Evolutionary conservation across 2,888 invertebrate genomes (phyloP), one percentile per base, ranked within the genome.

Genomic region (Belgica antarctica): DNA sequence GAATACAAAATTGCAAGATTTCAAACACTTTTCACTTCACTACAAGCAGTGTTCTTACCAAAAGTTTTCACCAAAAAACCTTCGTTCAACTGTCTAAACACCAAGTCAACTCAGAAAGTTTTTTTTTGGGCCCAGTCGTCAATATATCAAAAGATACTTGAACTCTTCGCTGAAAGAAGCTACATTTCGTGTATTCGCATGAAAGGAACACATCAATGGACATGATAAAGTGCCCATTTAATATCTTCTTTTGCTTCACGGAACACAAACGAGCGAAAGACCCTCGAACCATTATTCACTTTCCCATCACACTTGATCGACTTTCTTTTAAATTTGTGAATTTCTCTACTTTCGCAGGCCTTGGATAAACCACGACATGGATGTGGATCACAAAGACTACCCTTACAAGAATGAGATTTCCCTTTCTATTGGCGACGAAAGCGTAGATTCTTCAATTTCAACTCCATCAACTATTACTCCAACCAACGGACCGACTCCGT

Each of bases 401-500:
- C 68, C 72, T 4, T 73, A 72, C 41, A 73, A 73, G 62, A 73
- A 73, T 71, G 73, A 73, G 70, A 72, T 73, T 10, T 73, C 73
- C 27, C 52, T 73, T 24, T 73, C 73, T n/a, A 73, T 73, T 62
- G 72, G 70, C 62, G 74, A 73, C 71, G 72, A 73, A 36, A 70
- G 61, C 36, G 36, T 41, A 41, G 61, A 61, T 15, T 61, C 61
- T 15, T 25, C 36, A n/a, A 19, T 34, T n/a, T 70, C 70, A 5
- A 70, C 70, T 3, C 70, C 70, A 28, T 70, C 70, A 61, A 70
- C 70, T 28, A 71, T 73, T 52, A 71, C 73, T 71, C 73, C 74
- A 68, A 72, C 74, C 57, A 73, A 73, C 61, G 72, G 73, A 62
- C 72, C 74, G n/a, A 73, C 75, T 62, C 74, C 73, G 63, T 73